Evolutionary conservation across 2,888 invertebrate species (phyloP), one percentile per base, ranked within the genome.

Genomic region (Drosophila planitibia): DNA sequence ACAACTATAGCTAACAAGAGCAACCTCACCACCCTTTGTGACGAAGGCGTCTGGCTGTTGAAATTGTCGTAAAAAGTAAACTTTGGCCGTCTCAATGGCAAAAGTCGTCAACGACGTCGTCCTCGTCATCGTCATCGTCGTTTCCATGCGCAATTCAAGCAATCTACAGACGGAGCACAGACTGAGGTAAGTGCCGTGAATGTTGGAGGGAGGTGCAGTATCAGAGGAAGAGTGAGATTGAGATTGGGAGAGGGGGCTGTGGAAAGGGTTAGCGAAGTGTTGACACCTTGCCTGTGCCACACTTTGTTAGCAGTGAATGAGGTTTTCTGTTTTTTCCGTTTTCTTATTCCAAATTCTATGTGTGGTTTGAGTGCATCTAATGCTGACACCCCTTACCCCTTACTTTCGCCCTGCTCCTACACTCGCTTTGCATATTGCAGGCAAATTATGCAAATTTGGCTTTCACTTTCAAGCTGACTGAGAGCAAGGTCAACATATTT

Each of bases 61-160:
- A 81, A 84, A 79, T 82, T 79, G 81, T 76, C 79, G 82, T 84
- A 84, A 85, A 79, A 74, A 70, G 54, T 55, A 78, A 85, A 85
- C 85, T 86, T 85, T 85, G 77, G 59, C 85, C 81, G 87, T 87
- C 83, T 87, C 85, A 85, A 85, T 85, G 83, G 87, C 82, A 76
- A 83, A 81, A 82, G 83, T 78, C 85, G 81, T 82, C 85, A 85
- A 75, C 72, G 70, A 63, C 76, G 66, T 78, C 68, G 65, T 55
- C 47, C 47, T 47, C 52, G 60, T 55, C 57, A 59, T 49, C 47
- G 44, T 67, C 28, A 33, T 25, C 35, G 49, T 28, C 69, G 78
- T 74, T 82, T 80, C 81, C 82, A 82, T 81, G 71, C 82, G 80
- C 82, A 82, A 82, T 82, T 76, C 64, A 70, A 70, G 71, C 82